Conservation (phyloP, 2,797 vertebrate species). For the Xenentodon cancila region DNA sequence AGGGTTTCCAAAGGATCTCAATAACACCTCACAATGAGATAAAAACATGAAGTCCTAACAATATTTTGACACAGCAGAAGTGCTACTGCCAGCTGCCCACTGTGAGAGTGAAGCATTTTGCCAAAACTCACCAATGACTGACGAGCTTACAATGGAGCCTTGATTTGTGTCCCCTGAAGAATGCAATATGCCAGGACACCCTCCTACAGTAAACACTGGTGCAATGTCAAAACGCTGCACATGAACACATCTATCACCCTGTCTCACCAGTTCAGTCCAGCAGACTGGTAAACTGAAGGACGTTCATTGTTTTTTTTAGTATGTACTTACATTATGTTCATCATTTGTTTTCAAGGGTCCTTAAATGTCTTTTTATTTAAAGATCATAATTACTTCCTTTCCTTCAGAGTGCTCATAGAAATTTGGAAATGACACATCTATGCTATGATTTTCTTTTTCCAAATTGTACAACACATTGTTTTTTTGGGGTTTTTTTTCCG, state of each 20-base stretch:
- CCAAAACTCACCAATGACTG: constrained; percentile 69
- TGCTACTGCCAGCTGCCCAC: constrained; percentile 54
- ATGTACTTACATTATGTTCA: too few species aligned
- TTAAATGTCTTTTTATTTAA: too few species aligned
- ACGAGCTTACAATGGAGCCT: constrained; percentile 65
- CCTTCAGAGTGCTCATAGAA: too few species aligned
- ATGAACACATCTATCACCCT: constrained; percentile 48
- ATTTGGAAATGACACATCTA: too few species aligned
- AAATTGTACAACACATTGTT: too few species aligned
- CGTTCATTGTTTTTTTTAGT: too few species aligned
- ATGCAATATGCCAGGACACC: constrained; percentile 58
- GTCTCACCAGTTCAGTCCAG: constrained; percentile 38
- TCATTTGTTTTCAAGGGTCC: too few species aligned
- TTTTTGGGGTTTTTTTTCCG: too few species aligned
- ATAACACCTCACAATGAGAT: constrained; percentile 42
- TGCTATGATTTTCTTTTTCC: too few species aligned
- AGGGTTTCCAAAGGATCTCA: not conserved
- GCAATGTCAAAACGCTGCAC: constrained; percentile 51
- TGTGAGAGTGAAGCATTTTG: constrained; percentile 47
- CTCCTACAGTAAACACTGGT: constrained; percentile 60
- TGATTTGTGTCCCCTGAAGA: constrained; percentile 72
- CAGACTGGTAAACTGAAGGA: constrained; percentile 9
- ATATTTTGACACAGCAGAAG: constrained; percentile 60
- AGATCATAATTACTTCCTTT: too few species aligned
- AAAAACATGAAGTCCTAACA: constrained; percentile 55